Evolutionary conservation across 2,888 invertebrate species (phyloP).

Genomic region (Altica lythri): DNA sequence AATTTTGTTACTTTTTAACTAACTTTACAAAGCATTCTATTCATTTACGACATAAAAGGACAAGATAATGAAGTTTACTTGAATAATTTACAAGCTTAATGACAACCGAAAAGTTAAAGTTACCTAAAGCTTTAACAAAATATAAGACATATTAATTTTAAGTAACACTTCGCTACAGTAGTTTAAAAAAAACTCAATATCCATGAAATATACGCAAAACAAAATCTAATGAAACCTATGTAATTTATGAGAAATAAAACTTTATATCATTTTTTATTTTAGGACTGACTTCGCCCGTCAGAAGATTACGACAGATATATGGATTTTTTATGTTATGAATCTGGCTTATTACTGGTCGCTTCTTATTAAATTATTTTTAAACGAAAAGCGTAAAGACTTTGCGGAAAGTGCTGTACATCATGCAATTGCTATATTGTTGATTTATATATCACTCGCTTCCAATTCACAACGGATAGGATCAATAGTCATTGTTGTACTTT

Average conservation of each 20-base stretch:
- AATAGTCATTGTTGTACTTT: constrained; percentile 2
- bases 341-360: constrained; percentile 13
- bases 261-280: constrained; percentile 9
- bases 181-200: neutral
- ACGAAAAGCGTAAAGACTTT: constrained; percentile 11
- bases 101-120: too few relatives aligned
- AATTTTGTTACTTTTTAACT: too few relatives aligned
- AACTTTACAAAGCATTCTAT: too few relatives aligned
- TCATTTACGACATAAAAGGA: too few relatives aligned
- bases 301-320: constrained; percentile 7
- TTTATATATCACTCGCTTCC: neutral
- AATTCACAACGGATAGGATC: constrained; percentile 8
- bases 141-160: too few relatives aligned
- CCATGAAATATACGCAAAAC: too few relatives aligned
- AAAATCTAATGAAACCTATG: too few relatives aligned
- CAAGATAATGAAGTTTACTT: too few relatives aligned
- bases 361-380: neutral
- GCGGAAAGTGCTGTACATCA: constrained; percentile 11
- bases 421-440: constrained; percentile 11
- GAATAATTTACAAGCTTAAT: too few relatives aligned
- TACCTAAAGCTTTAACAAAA: too few relatives aligned
- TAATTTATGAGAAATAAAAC: too few relatives aligned
- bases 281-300: constrained; percentile 5
- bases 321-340: constrained; percentile 6
- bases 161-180: too few relatives aligned